Evolutionary conservation across 2,888 invertebrate genomes (phyloP).

Genomic region (Galerucella nymphaeae): DNA sequence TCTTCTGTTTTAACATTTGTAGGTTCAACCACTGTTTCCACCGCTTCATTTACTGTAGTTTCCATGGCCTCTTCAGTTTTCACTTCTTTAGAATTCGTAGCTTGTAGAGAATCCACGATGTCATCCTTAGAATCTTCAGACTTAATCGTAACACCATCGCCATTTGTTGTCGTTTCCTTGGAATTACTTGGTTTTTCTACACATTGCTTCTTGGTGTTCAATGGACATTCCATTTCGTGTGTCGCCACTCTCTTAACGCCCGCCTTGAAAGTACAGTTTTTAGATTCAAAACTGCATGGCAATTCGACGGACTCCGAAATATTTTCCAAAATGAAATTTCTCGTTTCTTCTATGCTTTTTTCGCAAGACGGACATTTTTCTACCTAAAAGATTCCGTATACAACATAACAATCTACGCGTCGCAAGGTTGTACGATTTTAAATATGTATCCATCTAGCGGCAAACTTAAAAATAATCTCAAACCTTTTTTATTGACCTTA

Average conservation of each 20-base stretch:
- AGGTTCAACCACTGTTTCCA: not conserved
- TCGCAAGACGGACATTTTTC: conserved; percentile 45
- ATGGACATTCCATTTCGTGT: conserved; percentile 38
- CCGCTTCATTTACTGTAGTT: not conserved
- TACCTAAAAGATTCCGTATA: conserved; percentile 18
- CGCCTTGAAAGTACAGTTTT: conserved; percentile 32
- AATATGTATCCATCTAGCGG: not conserved
- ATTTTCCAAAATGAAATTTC: conserved; percentile 40
- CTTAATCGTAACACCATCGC: not conserved
- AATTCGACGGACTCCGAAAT: conserved; percentile 37
- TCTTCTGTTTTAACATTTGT: not conserved
- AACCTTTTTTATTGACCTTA: too few relatives aligned
- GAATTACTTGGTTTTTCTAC: conserved; percentile 8
- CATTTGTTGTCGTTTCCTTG: not conserved
- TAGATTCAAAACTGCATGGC: conserved; percentile 36
- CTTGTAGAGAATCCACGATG: not conserved
- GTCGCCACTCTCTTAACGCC: conserved; percentile 39
- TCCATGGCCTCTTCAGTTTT: not conserved
- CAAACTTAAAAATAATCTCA: not conserved
- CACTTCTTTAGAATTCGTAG: not conserved
- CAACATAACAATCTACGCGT: not conserved
- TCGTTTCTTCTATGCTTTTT: conserved; percentile 33
- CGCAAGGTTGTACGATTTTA: not conserved
- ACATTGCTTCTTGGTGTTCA: conserved; percentile 35
- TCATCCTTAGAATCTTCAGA: not conserved